Percentiles rank a stretch among this genome's conserved stretches.
These are phyloP conservation scores for Pristionchus maxplancki DNA, from an alignment of 2,888 invertebrate species.

Conservation along the genomic window DNA sequence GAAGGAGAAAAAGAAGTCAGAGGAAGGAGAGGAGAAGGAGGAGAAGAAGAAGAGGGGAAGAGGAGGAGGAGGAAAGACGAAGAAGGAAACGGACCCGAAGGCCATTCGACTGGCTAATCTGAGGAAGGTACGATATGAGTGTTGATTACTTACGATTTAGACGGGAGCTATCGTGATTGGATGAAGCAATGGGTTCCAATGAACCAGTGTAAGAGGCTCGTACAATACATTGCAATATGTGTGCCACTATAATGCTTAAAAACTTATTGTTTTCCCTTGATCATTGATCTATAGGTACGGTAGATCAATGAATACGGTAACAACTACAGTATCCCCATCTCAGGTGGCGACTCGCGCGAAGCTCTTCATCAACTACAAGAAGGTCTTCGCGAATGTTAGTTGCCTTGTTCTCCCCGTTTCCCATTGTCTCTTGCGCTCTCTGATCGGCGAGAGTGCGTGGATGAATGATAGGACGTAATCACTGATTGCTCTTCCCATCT, in stretches of 20 bases:
- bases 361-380: slow-evolving; percentile 29
- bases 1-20: slow-evolving; percentile 4
- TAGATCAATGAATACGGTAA: no score
- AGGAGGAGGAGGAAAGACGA: neutral
- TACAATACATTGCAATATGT: neutral
- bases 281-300: no score
- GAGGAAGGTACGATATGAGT: slow-evolving; percentile 24
- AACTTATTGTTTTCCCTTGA: no score
- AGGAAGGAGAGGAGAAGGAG: neutral
- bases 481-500: no score
- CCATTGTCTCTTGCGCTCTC: no score
- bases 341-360: neutral
- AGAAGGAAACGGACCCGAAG: neutral
- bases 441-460: no score
- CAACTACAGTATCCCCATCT: no score
- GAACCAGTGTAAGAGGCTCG: neutral
- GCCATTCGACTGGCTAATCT: slow-evolving; percentile 14
- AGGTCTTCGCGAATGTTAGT: neutral
- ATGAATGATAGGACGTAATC: no score
- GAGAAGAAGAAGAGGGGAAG: neutral
- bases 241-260: no score
- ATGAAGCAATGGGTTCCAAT: neutral
- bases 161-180: no score
- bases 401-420: no score
- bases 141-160: neutral